Evolutionary conservation across 1,140 invertebrate species (phyloP).

Genomic region (Phenacoccus solenopsis): DNA sequence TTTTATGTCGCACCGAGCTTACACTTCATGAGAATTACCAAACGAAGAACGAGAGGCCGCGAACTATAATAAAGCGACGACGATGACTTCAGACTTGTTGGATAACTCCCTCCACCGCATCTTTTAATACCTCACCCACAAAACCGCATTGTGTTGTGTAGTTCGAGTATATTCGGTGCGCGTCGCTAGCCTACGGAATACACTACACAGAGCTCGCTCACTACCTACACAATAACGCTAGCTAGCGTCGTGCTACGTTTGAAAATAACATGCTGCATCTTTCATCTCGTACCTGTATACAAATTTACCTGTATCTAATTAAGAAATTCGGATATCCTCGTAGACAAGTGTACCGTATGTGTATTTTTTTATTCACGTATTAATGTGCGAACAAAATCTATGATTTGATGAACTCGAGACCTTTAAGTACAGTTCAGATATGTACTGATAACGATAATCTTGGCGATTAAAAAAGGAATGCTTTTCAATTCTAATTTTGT

Average conservation of each 20-base stretch:
- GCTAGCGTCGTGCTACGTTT: background rate
- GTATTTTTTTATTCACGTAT: too few relatives aligned
- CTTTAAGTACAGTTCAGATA: too few relatives aligned
- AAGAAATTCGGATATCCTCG: background rate
- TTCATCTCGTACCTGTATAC: background rate
- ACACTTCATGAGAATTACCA: background rate
- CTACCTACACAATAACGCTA: background rate
- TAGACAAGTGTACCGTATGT: background rate
- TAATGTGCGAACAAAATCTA: too few relatives aligned
- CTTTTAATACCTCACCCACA: background rate
- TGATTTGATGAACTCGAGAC: too few relatives aligned
- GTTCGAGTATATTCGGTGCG: background rate
- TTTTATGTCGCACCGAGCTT: background rate
- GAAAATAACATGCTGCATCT: background rate
- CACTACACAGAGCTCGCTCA: background rate
- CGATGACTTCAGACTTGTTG: slow-evolving; percentile 1
- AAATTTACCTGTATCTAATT: background rate
- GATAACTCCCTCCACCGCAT: background rate
- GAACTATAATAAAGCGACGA: background rate
- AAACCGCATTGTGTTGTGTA: background rate
- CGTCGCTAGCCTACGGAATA: background rate
- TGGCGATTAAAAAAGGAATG: too few relatives aligned
- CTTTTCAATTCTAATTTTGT: too few relatives aligned
- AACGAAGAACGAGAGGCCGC: background rate
- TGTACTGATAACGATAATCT: too few relatives aligned